Base-by-base conservation (phyloP, 1,140 invertebrate genomes). In the Cydia amplana region DNA sequence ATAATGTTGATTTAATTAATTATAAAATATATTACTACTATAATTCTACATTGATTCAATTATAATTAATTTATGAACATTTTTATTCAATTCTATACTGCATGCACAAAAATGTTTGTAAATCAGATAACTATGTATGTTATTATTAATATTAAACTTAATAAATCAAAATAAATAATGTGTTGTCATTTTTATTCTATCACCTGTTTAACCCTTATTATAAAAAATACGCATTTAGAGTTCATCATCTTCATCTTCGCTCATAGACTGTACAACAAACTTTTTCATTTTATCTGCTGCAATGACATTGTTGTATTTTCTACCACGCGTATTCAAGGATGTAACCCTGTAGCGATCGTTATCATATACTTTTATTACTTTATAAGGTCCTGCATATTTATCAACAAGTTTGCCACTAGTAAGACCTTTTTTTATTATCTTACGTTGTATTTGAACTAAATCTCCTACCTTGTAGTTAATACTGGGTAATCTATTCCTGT, bases 301-400 rank as follows among this genome's bases (percentile, higher is more conserved):
- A 18, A 72, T 72, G 9, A 72, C 70, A 32, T 72, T 72, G 43
- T 72, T 72, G 18, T 72, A 72, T 72, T 72, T 72, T 49, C 70
- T 40, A 20, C 70, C 70, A 12, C 28, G 18, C 18, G 18, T 72
- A 46, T 72, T 72, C 18, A 72, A 49, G 6, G 70, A 72, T 46
- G 36, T 46, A 18, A 72, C 70, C 20, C 70, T 40, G n/a, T 72
- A 72, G 16, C 70, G 36, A 18, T 72, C 70, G 4, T 72, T 72
- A 72, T 20, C 43, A 72, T 43, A 72, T 14, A 72, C 70, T 46
- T 72, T 72, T n/a, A 72, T n/a, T n/a, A 72, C 28, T 72, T 72
- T 72, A 46, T 72, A 72, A 43, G 70, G 70, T n/a, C 70, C 36
- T 43, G 70, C 32, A 46, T 72, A 72, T 46, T 72, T 72, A 49